phyloP scores from a whole-genome alignment of 35 echinoderm and acorn worm species.

The Heliocidaris erythrogramma region DNA sequence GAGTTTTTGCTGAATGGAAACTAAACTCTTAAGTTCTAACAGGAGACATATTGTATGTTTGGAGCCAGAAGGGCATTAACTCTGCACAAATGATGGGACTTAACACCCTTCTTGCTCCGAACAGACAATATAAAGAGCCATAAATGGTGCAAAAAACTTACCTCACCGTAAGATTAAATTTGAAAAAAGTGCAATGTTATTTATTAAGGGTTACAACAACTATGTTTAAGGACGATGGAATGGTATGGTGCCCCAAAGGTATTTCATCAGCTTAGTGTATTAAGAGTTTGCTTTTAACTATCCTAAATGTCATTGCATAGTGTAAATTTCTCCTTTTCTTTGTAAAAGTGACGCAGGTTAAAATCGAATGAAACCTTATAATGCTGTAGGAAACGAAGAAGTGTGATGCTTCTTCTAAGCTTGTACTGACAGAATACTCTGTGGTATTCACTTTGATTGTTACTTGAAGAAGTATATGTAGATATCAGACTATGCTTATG shows the following conservation, averaged over 20 bases:
- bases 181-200: constrained; percentile 2
- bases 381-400: not conserved
- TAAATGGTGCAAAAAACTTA: not conserved
- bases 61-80: no score
- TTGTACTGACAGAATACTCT: not conserved
- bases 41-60: not conserved
- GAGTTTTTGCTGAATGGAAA: not conserved
- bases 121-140: not conserved
- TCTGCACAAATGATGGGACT: no score
- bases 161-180: not conserved
- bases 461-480: constrained; percentile 12
- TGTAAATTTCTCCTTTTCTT: constrained; percentile 1
- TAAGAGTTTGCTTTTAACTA: not conserved
- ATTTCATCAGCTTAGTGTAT: not conserved
- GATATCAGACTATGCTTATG: constrained; percentile 13
- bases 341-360: not conserved
- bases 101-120: no score
- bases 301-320: not conserved
- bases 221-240: not conserved
- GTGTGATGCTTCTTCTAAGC: not conserved
- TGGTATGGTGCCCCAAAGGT: not conserved
- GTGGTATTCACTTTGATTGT: constrained; percentile 35
- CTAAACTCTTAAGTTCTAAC: not conserved
- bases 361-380: not conserved
- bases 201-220: not conserved